phyloP scores from a whole-genome alignment of 2,113 vertebrate species.

The Oncorhynchus tshawytscha region DNA sequence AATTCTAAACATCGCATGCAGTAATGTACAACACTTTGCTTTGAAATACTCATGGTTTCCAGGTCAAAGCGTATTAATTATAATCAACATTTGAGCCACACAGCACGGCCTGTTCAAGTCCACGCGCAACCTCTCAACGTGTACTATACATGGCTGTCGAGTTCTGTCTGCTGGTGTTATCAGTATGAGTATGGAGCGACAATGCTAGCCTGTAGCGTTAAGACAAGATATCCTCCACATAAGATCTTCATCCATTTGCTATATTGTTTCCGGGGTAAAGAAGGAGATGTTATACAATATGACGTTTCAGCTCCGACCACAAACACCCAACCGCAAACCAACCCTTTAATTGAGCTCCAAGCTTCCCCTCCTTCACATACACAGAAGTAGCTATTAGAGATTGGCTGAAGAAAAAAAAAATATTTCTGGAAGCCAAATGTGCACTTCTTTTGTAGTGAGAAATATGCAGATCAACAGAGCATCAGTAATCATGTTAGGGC shows the following conservation, averaged over 20 bases:
- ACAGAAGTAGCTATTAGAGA: slow-evolving; percentile 4
- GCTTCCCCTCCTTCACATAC: slow-evolving; percentile 1
- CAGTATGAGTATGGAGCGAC: slow-evolving; percentile 22
- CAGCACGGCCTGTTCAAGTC: not conserved
- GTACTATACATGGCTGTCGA: not conserved
- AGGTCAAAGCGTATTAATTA: not conserved
- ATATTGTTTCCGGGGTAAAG: not conserved
- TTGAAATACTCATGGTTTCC: not conserved
- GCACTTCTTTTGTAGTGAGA: slow-evolving; percentile 1
- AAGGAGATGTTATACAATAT: slow-evolving; percentile 58
- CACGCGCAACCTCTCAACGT: not conserved
- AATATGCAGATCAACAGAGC: slow-evolving; percentile 13
- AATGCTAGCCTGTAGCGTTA: slow-evolving; percentile 40
- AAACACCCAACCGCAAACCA: slow-evolving; percentile 37
- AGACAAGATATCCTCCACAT: slow-evolving; percentile 47
- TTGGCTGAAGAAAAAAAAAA: slow-evolving; percentile 4
- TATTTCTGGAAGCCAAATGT: slow-evolving; percentile 23
- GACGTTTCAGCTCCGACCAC: slow-evolving; percentile 44
- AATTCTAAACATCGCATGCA: not conserved
- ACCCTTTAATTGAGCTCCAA: slow-evolving; percentile 52
- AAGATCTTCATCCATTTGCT: slow-evolving; percentile 45
- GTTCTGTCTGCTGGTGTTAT: not conserved
- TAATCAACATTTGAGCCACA: not conserved
- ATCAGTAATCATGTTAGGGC: slow-evolving; percentile 20
- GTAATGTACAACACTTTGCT: not conserved